Percentiles rank a stretch among this genome's conserved stretches.
Evolutionary conservation across 1,140 invertebrate species (phyloP).

Genomic region (Brachystomella parvula): DNA sequence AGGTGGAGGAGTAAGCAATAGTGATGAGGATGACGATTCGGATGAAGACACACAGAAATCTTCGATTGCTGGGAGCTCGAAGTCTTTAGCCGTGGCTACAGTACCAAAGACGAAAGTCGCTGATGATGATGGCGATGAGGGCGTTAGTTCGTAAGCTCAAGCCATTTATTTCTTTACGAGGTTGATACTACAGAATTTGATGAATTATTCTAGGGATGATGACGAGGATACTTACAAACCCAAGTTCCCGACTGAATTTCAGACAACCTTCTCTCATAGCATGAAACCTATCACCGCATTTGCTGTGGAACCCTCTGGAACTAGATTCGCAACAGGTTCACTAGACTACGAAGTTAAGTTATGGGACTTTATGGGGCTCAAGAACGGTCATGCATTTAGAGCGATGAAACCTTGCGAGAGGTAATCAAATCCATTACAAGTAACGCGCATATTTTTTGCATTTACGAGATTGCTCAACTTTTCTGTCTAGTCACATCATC

Average conservation of each 20-base stretch:
- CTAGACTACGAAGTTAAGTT: slow-evolving; percentile 92
- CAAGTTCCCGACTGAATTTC: slow-evolving; percentile 63
- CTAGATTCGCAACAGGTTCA: slow-evolving; percentile 82
- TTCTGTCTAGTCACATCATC: slow-evolving; percentile 67
- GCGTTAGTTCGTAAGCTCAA: slow-evolving; percentile 22
- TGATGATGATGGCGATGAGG: slow-evolving; percentile 35
- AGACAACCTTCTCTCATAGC: slow-evolving; percentile 77
- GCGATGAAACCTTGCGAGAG: slow-evolving; percentile 87
- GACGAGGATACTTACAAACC: slow-evolving; percentile 45
- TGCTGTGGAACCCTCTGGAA: slow-evolving; percentile 83
- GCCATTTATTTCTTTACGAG: not conserved
- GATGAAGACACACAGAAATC: slow-evolving; percentile 19
- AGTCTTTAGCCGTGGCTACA: too few relatives aligned
- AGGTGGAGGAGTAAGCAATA: slow-evolving; percentile 11
- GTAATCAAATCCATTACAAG: slow-evolving; percentile 37
- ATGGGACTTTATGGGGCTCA: slow-evolving; percentile 99
- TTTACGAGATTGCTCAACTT: slow-evolving; percentile 26
- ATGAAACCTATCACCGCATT: slow-evolving; percentile 77
- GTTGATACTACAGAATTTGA: not conserved
- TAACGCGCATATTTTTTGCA: not conserved
- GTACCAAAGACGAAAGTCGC: too few relatives aligned
- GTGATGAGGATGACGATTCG: slow-evolving; percentile 16
- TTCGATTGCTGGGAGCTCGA: too few relatives aligned
- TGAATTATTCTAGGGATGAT: slow-evolving; percentile 22
- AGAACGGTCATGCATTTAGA: slow-evolving; percentile 60